Evolutionary conservation across 2,113 vertebrate species (phyloP).

Genomic region (Datnioides undecimradiatus): DNA sequence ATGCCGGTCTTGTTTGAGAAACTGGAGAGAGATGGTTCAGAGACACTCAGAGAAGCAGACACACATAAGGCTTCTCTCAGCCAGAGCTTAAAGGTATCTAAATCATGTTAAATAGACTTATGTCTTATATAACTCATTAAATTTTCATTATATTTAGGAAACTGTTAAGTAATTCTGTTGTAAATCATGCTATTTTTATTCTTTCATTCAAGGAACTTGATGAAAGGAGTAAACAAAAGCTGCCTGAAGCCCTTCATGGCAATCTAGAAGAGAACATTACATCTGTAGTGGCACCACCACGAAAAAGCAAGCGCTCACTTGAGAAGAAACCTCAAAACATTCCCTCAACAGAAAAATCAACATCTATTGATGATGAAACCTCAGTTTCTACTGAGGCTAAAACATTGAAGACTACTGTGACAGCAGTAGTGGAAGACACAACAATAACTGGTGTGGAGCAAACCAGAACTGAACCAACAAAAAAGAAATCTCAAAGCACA

Average conservation of each 20-base stretch:
- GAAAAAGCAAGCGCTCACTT: conserved; percentile 54
- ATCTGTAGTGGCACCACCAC: conserved; percentile 58
- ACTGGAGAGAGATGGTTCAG: conserved; percentile 70
- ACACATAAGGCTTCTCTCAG: conserved; percentile 43
- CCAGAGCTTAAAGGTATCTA: conserved; percentile 73
- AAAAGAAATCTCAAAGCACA: background rate
- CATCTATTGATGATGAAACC: background rate
- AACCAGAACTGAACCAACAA: conserved; percentile 12
- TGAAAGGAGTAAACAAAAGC: conserved; percentile 55
- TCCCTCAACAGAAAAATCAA: conserved; percentile 4
- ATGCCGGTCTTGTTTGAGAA: conserved; percentile 61
- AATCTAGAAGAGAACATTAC: conserved; percentile 34
- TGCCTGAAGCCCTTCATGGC: background rate
- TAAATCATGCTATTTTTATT: background rate
- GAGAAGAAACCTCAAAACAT: conserved; percentile 31
- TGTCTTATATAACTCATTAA: background rate
- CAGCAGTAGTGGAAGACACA: background rate
- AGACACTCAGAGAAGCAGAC: conserved; percentile 62
- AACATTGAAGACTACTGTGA: background rate
- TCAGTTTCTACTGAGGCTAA: background rate
- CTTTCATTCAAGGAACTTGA: conserved; percentile 67
- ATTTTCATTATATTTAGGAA: background rate
- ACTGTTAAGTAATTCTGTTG: background rate
- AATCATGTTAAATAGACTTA: background rate
- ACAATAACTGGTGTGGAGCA: background rate